phyloP scores from a whole-genome alignment of 2,797 vertebrate genomes.

The Falco naumanni region DNA sequence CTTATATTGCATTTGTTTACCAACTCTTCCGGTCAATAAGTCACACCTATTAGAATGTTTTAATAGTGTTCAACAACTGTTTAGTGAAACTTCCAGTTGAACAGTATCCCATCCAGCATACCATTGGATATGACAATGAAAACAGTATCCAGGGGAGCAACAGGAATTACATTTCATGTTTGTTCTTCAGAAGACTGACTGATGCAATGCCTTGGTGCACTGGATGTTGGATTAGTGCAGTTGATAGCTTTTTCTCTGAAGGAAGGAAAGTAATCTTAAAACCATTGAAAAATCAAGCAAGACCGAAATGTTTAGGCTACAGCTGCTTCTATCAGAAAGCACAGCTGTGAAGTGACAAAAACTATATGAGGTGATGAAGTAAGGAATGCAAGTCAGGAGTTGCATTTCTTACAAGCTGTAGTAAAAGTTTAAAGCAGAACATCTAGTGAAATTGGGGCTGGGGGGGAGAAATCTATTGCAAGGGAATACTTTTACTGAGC shows the following conservation, averaged over 20 bases:
- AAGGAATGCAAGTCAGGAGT: neutral
- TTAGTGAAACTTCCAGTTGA: conserved; percentile 46
- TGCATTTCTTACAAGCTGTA: neutral
- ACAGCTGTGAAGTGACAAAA: neutral
- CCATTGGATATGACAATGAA: conserved; percentile 59
- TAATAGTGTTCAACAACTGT: conserved; percentile 14
- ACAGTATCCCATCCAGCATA: conserved; percentile 46
- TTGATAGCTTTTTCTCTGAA: neutral
- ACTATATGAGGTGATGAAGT: neutral
- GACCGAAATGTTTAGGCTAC: neutral
- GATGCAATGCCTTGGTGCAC: neutral
- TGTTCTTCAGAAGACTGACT: neutral
- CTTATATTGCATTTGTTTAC: conserved; percentile 63
- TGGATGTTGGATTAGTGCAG: neutral
- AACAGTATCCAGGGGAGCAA: conserved; percentile 23
- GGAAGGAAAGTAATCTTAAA: neutral
- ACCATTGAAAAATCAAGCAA: neutral
- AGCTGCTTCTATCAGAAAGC: neutral
- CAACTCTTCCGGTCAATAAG: conserved; percentile 52
- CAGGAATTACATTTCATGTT: neutral
- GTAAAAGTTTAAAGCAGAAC: neutral
- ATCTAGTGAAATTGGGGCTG: neutral
- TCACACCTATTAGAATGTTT: conserved; percentile 56
- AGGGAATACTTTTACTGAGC: neutral
- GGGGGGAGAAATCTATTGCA: neutral